These are phyloP conservation scores for Macrosiphum euphorbiae DNA, from an alignment of 2,888 invertebrate genomes.

Conservation along the genomic window DNA sequence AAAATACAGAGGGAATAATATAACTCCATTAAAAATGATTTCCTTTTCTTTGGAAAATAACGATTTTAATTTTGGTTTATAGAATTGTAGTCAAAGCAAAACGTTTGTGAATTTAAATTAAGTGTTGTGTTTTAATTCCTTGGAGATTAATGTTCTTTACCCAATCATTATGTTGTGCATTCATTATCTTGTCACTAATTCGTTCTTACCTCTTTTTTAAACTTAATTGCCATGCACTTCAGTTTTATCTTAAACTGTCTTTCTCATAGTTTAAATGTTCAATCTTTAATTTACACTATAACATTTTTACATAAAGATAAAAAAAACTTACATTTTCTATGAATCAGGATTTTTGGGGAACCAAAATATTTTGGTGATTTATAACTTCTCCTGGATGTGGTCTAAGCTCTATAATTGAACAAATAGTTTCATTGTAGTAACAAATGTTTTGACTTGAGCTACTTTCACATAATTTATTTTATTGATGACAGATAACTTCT, in stretches of 20 bases:
- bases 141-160: not conserved
- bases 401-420: not conserved
- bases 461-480: not conserved
- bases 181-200: not conserved
- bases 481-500: not conserved
- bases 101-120: not conserved
- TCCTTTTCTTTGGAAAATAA: not conserved
- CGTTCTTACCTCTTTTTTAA: not conserved
- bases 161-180: not conserved
- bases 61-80: not conserved
- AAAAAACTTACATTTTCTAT: not conserved
- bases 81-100: not conserved
- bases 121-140: not conserved
- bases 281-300: not conserved
- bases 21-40: not conserved
- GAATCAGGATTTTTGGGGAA: not conserved
- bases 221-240: not conserved
- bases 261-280: not conserved
- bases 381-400: not conserved
- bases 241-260: not conserved
- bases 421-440: not conserved
- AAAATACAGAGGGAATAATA: not conserved
- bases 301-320: not conserved
- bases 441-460: not conserved
- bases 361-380: not conserved